Evolutionary conservation across 2,797 vertebrate genomes (phyloP).

Genomic region (Enteromius mattozi): DNA sequence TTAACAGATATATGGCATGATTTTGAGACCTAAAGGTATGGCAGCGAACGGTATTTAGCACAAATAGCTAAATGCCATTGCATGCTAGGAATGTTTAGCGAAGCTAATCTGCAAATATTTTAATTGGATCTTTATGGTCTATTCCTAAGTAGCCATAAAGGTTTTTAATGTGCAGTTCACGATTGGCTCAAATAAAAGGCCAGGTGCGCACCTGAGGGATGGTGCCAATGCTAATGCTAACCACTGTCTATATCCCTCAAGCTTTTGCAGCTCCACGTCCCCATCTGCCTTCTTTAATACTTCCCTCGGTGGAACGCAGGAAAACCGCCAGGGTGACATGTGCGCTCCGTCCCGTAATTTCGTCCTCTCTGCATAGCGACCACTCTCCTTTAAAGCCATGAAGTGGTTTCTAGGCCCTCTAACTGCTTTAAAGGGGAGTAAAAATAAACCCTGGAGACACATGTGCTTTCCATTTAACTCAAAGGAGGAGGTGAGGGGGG

Average conservation of each 20-base stretch:
- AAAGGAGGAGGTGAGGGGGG: constrained; percentile 35
- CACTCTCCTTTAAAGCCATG: constrained; percentile 64
- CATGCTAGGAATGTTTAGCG: not conserved
- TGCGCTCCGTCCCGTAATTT: constrained; percentile 51
- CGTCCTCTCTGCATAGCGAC: constrained; percentile 53
- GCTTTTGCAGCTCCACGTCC: constrained; percentile 26
- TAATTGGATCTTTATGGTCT: constrained; percentile 7
- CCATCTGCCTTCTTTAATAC: constrained; percentile 46
- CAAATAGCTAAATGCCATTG: constrained; percentile 3
- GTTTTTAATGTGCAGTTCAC: not conserved
- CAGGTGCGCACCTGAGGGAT: constrained; percentile 5
- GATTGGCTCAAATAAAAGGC: constrained; percentile 20
- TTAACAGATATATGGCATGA: not conserved
- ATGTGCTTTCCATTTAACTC: constrained; percentile 69
- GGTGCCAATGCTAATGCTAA: not conserved
- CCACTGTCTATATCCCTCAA: not conserved
- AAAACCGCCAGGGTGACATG: constrained; percentile 52
- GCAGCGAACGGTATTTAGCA: not conserved
- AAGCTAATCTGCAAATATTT: constrained; percentile 5
- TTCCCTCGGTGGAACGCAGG: constrained; percentile 8
- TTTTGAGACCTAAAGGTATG: constrained; percentile 2
- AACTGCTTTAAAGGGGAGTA: constrained; percentile 63
- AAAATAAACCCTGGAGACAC: constrained; percentile 68
- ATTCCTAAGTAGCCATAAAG: not conserved
- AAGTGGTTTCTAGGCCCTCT: constrained; percentile 63